Conservation (phyloP, 2,888 invertebrate genomes). For the Leptarthrus brevirostris region DNA sequence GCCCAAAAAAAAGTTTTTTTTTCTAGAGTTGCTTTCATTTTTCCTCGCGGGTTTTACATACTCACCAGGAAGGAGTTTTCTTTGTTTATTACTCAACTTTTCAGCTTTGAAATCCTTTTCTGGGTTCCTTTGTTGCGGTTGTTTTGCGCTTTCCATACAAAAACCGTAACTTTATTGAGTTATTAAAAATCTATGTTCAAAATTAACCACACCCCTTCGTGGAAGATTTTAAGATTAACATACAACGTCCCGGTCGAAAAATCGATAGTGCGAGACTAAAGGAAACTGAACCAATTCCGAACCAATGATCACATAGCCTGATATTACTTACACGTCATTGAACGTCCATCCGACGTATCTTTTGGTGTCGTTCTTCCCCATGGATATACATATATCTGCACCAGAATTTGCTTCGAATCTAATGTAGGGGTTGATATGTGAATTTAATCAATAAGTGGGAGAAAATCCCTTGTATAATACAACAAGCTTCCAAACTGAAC, state of each 20-base stretch:
- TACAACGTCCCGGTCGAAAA: neutral
- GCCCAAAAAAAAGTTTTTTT: neutral
- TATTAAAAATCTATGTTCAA: conserved; percentile 23
- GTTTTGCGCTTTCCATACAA: too few relatives aligned
- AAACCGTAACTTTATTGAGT: neutral
- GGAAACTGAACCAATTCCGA: conserved; percentile 31
- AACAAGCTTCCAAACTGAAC: too few relatives aligned
- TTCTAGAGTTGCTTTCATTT: neutral
- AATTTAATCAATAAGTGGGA: conserved; percentile 28
- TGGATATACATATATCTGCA: neutral
- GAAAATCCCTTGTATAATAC: conserved; percentile 11
- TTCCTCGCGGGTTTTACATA: neutral
- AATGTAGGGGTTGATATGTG: conserved; percentile 22
- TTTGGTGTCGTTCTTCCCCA: too few relatives aligned
- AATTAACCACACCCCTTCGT: neutral
- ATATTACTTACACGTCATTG: conserved; percentile 37
- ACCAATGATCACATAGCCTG: conserved; percentile 14
- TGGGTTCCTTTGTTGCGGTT: neutral
- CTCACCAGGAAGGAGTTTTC: neutral
- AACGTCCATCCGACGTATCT: conserved; percentile 1
- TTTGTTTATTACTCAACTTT: neutral
- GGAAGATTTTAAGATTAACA: neutral
- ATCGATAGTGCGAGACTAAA: conserved; percentile 18
- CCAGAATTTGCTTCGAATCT: neutral
- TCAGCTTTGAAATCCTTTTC: neutral